phyloP scores from a whole-genome alignment of 2,113 vertebrate species.

The Thomomys bottae region DNA sequence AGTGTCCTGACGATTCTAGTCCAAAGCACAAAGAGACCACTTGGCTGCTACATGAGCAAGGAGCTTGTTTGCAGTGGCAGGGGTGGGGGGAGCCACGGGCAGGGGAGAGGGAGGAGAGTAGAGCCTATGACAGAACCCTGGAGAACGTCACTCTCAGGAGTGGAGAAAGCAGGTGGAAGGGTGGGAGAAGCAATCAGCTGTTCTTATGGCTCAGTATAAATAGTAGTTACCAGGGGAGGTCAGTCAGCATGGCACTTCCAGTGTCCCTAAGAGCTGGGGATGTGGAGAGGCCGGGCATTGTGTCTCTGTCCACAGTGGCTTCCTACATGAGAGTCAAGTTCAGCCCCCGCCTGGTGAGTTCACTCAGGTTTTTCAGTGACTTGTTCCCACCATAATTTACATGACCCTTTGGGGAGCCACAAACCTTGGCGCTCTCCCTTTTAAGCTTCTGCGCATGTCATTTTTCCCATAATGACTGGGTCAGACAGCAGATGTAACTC shows the following conservation, averaged over 20 bases:
- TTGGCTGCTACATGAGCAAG: not conserved
- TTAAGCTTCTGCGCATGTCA: not conserved
- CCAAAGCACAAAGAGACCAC: not conserved
- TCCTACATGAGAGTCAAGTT: too few relatives aligned
- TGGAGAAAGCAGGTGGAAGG: not conserved
- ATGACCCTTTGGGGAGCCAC: not conserved
- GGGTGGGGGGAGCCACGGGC: fast-evolving
- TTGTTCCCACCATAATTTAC: not conserved
- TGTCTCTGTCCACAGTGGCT: not conserved
- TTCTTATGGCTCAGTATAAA: not conserved
- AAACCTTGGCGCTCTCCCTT: not conserved
- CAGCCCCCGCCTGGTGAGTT: too few relatives aligned
- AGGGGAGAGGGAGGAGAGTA: too few relatives aligned
- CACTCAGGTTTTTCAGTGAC: not conserved
- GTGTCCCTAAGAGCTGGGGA: not conserved
- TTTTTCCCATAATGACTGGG: not conserved
- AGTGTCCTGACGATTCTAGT: fast-evolving
- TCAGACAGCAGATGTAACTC: not conserved
- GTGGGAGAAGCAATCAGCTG: too few relatives aligned
- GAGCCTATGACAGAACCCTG: not conserved
- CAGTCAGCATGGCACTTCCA: fast-evolving
- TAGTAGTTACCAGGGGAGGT: too few relatives aligned
- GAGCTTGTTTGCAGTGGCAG: fast-evolving
- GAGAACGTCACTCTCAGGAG: not conserved
- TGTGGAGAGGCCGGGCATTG: not conserved